Percentiles rank a stretch among this genome's conserved stretches.
Conservation (phyloP, 2,797 vertebrate species). For the Anolis apletophallus region DNA sequence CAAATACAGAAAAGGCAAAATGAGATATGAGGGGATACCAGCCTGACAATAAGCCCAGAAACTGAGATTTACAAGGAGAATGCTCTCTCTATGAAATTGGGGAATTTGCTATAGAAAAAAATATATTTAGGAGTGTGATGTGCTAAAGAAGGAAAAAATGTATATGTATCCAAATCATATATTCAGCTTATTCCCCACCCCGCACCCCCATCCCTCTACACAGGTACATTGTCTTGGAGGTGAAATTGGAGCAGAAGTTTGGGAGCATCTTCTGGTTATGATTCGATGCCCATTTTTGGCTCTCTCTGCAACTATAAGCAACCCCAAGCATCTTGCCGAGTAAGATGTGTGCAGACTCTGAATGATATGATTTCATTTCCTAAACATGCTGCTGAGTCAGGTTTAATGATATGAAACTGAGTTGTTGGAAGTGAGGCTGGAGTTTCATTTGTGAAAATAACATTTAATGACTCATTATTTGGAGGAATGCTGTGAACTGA, state of each 20-base stretch:
- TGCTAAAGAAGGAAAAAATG: background rate
- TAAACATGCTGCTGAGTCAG: constrained; percentile 9
- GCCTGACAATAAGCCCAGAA: background rate
- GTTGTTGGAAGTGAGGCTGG: background rate
- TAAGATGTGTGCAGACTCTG: constrained; percentile 50
- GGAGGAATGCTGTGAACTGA: no score
- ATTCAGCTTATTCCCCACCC: background rate
- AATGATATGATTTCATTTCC: background rate
- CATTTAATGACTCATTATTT: no score
- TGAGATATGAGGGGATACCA: background rate
- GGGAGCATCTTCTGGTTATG: constrained; percentile 80
- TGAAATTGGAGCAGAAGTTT: constrained; percentile 79
- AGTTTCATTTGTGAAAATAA: no score
- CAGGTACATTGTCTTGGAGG: constrained; percentile 79
- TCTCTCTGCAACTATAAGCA: constrained; percentile 80
- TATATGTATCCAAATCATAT: background rate
- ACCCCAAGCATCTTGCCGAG: constrained; percentile 75
- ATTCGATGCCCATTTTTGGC: constrained; percentile 79
- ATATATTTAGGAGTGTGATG: background rate
- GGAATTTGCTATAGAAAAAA: no score
- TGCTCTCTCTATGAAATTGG: background rate
- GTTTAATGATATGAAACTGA: background rate
- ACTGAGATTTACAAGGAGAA: background rate
- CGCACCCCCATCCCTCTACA: background rate
- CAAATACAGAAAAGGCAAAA: background rate